Conservation (phyloP, 2,888 invertebrate genomes). For the Cephus runcator region DNA sequence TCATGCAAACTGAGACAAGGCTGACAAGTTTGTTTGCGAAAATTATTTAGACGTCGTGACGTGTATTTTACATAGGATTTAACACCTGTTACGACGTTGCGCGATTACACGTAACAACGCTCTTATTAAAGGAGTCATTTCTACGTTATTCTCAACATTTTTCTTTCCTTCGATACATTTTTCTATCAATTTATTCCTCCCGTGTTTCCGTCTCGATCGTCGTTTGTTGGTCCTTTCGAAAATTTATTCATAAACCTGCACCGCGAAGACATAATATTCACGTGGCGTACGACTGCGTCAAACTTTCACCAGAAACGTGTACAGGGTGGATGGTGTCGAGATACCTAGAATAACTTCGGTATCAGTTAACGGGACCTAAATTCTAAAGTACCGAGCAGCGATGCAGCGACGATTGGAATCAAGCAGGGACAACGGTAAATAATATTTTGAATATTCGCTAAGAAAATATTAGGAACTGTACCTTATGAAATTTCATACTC, state of each 20-base stretch:
- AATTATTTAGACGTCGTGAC: slow-evolving; percentile 19
- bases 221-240: slow-evolving; percentile 3
- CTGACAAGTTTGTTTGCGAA: slow-evolving; percentile 24
- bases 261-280: slow-evolving; percentile 21
- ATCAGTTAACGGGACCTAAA: not conserved
- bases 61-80: not conserved
- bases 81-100: not conserved
- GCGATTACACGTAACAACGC: not conserved
- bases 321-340: not conserved
- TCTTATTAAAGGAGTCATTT: not conserved
- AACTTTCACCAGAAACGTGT: slow-evolving; percentile 37
- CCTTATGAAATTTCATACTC: not conserved
- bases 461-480: not conserved
- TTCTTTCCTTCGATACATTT: no score
- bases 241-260: slow-evolving; percentile 26
- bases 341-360: not conserved
- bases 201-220: not conserved
- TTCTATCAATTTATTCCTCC: no score
- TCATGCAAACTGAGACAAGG: slow-evolving; percentile 24
- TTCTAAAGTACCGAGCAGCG: not conserved
- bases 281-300: not conserved
- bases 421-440: not conserved
- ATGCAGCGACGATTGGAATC: not conserved
- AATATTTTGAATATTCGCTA: not conserved
- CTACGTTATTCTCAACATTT: not conserved